Base-by-base conservation (phyloP, 2,113 vertebrate genomes). In the Toxotes jaculatrix region DNA sequence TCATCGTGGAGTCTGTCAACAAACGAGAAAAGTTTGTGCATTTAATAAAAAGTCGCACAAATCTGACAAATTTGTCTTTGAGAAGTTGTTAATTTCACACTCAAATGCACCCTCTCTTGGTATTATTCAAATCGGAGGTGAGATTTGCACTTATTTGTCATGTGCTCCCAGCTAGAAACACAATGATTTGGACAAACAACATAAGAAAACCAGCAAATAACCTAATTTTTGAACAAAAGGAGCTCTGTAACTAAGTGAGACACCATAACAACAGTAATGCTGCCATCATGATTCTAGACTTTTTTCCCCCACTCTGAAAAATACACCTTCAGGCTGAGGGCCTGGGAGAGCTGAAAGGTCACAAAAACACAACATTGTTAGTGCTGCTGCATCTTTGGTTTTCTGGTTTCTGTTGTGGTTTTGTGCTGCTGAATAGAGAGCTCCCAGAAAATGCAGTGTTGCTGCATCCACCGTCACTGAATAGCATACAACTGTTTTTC, bases 41-140 rank as follows among this genome's bases (percentile, higher is more conserved):
- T 51, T 55, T 59, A 42, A 63, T 27, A 13, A 16, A 72, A 65
- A 59, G 38, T 27, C 55, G 16, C 67, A 21, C n/a, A 73, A 68
- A 68, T 47, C 67, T 75, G 13, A 43, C 21, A 6, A 60, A 34
- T 55, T 53, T 61, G 19, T 73, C 45, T 80, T n/a, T 74, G 38
- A 4, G 75, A 57, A 71, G 49, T 34, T 70, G 64, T 63, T 81
- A 61, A 85, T 87, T 85, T 75, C 85, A 85, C 69, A 80, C 77
- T 67, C 23, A 62, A 78, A 62, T 71, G 43, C 76, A 61, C 47
- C 12, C 21, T 85, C 45, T 63, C 36, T 60, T 71, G 42, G 53
- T 57, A 61, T 62, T 57, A 69, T 75, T 69, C 21, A 73, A 63
- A 85, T 74, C 19, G 61, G 63, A 79, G 40, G 32, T 73, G 42